Evolutionary conservation across 1,140 invertebrate genomes (phyloP), one percentile per base, ranked within the genome.

Genomic region (Zaprionus ghesquierei): DNA sequence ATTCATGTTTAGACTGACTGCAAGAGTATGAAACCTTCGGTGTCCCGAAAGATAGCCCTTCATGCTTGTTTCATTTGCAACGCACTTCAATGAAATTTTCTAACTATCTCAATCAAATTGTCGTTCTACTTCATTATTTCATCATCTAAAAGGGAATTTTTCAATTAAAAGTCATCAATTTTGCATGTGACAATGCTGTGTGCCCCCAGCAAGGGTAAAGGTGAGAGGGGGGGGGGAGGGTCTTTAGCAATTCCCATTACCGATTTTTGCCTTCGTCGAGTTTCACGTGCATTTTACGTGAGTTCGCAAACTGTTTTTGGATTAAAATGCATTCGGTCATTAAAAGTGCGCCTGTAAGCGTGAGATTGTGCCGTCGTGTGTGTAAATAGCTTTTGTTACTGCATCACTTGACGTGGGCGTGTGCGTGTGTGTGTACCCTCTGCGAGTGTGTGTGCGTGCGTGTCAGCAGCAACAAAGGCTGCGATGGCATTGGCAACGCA

Each of bases 251-350:
- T 80, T 80, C 70, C 44, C 58, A 63, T 35, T 55, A 44, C 46
- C 59, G 46, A 63, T 58, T 69, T 64, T 61, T 31, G n/a, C 5
- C 35, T 15, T 25, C 25, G 58, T 72, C 71, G 72, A 72, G 55
- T 89, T 78, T 77, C 65, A 59, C 70, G 71, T 79, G 72, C 55
- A 77, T 74, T 87, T 77, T 89, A 89, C 84, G 84, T 87, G 84
- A 84, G 84, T 84, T 87, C 74, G 69, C 84, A 87, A 87, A 87
- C 85, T 72, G 84, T 84, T 89, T 87, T 89, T 87, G 84, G 84
- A 87, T 87, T 87, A 87, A 87, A 89, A 90, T 76, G 86, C 85
- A 86, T 75, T 89, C 71, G 78, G 80, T 79, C 80, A 90, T 89
- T 86, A 89, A 90, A 89, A 87, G 79, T 76, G 79, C 76, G 86